Evolutionary conservation across 2,797 vertebrate genomes (phyloP), one percentile per base, ranked within the genome.

Genomic region (Carduelis carduelis): DNA sequence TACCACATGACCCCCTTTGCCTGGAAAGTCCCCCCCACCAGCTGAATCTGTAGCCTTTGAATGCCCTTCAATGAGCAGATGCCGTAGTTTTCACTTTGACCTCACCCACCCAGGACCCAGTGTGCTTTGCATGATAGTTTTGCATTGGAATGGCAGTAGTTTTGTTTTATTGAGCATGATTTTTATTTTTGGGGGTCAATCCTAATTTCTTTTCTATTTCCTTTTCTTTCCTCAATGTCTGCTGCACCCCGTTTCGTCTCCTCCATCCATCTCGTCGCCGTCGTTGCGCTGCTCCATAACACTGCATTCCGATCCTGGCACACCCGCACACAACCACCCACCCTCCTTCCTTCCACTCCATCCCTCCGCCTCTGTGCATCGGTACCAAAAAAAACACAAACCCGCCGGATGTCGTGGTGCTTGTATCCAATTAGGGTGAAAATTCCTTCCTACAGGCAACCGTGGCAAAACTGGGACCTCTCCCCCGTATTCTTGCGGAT

Each of bases 401-500:
- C 50, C 87, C 96, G 97, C 90, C 91, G 98, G 97, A 97, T 98
- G 93, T 98, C 95, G 81, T 94, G 97, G 95, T 98, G 98, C 98
- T 98, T 98, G 97, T 98, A 97, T 98, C 98, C 98, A 99, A 98
- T 98, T 98, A 99, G 99, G 99, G 99, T 99, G 99, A 99, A 98
- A 99, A 99, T 99, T 99, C 99, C 98, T 99, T 99, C 98, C 99
- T 99, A 98, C 99, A 99, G 99, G 99, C 99, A 56, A 99, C 99
- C 8, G 98, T 99, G 97, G 99, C 99, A 80, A 99, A 99, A 97
- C 96, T 99, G 97, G 99, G 99, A 87, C 99, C 99, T 28, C 98
- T 99, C 91, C 99, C 99, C 65, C 98, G 98, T 92, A 99, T 99
- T 82, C 98, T 99, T 95, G 98, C 98, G 35, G 99, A 99, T 89